Percentiles rank a stretch among this genome's conserved stretches.
These are phyloP conservation scores for Pseudomyrmex flavicornis DNA, from an alignment of 1,140 invertebrate species.

Conservation along the genomic window DNA sequence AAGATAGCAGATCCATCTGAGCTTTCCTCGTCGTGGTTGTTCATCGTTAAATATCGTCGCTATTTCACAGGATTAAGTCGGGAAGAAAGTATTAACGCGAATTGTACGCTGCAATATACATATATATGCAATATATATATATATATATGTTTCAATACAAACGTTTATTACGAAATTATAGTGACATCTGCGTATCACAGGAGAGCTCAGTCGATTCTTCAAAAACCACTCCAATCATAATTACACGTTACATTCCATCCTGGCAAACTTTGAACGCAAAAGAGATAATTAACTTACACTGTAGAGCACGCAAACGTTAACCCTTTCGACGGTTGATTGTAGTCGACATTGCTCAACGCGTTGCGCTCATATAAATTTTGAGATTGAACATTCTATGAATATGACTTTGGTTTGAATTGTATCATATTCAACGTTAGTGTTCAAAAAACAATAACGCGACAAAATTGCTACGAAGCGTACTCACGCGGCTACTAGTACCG, in stretches of 20 bases:
- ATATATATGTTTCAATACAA: constrained; percentile 66
- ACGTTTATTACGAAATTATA: constrained; percentile 75
- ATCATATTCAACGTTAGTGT: too few species aligned
- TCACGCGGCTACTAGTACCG: too few species aligned
- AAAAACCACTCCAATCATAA: constrained; percentile 68
- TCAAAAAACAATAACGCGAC: too few species aligned
- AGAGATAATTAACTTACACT: background rate
- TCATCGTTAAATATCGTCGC: background rate
- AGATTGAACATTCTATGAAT: too few species aligned
- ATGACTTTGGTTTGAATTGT: too few species aligned
- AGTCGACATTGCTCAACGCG: too few species aligned
- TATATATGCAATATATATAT: background rate
- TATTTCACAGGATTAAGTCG: constrained; percentile 47
- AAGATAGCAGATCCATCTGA: background rate
- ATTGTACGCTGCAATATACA: constrained; percentile 15
- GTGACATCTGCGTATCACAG: constrained; percentile 77
- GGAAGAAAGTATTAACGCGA: constrained; percentile 68
- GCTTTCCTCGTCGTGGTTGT: background rate
- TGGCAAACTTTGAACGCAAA: background rate
- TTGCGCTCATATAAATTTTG: too few species aligned
- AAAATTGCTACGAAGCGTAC: too few species aligned
- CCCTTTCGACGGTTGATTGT: too few species aligned
- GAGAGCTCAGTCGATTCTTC: constrained; percentile 75
- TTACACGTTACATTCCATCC: background rate
- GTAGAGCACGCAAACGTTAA: too few species aligned